Base-by-base conservation (phyloP, 1,140 invertebrate genomes). In the Pogonomyrmex californicus region DNA sequence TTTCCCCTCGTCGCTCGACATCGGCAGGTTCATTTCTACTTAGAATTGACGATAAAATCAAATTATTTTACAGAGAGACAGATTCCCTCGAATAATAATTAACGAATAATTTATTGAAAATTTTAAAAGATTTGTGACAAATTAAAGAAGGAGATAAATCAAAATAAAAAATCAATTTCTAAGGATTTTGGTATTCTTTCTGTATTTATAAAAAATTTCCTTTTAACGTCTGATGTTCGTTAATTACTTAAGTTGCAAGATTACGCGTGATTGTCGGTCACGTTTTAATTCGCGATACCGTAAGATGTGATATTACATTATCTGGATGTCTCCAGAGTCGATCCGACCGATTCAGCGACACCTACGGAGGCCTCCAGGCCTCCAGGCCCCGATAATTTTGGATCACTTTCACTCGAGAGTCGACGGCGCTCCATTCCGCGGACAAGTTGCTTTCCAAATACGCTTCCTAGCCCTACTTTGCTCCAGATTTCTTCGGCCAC, bases 311-410 rank as follows among this genome's bases (percentile, higher is more conserved):
- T 54, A 47, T 60, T 73, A 17, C 30, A 36, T 56, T 66, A 33
- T n/a, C n/a, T 36, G 36, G 77, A 88, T 66, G 62, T 79, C 66
- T 56, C 47, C 33, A 4, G 70, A 44, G 86, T 63, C 81, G 71
- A 75, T 89, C 23, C 63, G 62, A 70, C 58, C 49, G 79, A 76
- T 60, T 56, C 60, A 77, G 62, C 58, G 77, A 90, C 88, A 88
- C 88, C 88, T 87, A 90, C 78, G 88, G 86, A 23, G 54, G 71
- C 65, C 87, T 70, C 85, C 71, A 71, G 81, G 81, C 89, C 88
- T 91, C 89, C 23, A 23, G 23, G 23, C 23, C 89, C 86, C 89
- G 88, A 88, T 91, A 91, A 91, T 91, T 91, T 91, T 70, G 88
- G 86, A 91, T 91, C 89, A 91, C 89, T 91, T 91, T 91, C 89